Conservation (phyloP, 2,113 vertebrate species). For the Melanerpes aurifrons region DNA sequence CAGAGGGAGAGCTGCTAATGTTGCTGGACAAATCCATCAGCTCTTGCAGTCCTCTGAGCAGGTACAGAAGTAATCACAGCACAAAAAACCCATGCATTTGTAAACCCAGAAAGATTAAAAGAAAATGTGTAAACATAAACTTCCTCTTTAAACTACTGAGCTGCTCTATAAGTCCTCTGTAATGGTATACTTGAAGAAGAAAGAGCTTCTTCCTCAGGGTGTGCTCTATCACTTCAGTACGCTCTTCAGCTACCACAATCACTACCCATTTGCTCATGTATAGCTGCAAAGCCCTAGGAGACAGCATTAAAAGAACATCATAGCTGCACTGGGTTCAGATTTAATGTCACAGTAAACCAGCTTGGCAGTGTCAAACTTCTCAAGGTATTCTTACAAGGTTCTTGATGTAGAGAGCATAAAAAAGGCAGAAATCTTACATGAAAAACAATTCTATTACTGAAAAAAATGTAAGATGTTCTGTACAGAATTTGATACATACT, state of each 20-base stretch:
- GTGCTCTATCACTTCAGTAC: not conserved
- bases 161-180: not conserved
- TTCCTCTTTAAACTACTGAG: not conserved
- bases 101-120: not conserved
- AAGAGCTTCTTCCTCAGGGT: not conserved
- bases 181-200: not conserved
- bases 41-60: not conserved
- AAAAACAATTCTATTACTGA: not conserved
- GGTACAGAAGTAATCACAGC: not conserved
- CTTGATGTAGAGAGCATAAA: not conserved
- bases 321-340: not conserved
- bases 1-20: not conserved
- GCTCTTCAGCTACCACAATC: not conserved
- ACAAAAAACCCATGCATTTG: not conserved
- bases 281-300: not conserved
- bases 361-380: not conserved
- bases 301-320: not conserved
- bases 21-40: not conserved
- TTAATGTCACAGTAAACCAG: not conserved
- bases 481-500: not conserved
- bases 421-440: not conserved
- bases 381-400: not conserved
- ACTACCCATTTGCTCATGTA: not conserved
- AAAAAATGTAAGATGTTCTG: not conserved
- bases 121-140: not conserved